A percentile compares a stretch with the other conserved stretches of the same genome.
Evolutionary conservation across 2,113 vertebrate genomes (phyloP).

Genomic region (Hemiscyllium ocellatum): DNA sequence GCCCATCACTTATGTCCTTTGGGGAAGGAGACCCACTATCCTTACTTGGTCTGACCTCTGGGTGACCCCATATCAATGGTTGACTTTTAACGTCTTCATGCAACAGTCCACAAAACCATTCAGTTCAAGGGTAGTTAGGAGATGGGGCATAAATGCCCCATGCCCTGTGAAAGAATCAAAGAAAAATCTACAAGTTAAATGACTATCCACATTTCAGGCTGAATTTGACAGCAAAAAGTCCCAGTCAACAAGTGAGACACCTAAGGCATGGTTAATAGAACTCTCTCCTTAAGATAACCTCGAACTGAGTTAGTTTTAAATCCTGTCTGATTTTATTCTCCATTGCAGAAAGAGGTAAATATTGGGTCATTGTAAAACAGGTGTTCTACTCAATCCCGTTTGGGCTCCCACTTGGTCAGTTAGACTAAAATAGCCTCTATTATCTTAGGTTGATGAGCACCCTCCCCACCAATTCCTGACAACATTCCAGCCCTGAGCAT

Average conservation of each 20-base stretch:
- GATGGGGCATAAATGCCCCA: too few relatives aligned
- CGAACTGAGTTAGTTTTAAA: not conserved
- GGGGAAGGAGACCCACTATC: too few relatives aligned
- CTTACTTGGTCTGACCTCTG: too few relatives aligned
- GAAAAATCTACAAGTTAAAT: not conserved
- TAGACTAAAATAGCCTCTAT: not conserved
- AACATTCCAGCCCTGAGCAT: not conserved
- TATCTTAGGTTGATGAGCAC: not conserved
- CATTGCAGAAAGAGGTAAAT: not conserved
- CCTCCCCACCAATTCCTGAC: too few relatives aligned
- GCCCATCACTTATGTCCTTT: too few relatives aligned
- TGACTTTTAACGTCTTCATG: too few relatives aligned
- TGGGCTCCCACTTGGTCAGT: not conserved
- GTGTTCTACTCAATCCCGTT: not conserved
- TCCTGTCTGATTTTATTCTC: not conserved
- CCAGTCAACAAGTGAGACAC: not conserved
- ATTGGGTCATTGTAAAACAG: not conserved
- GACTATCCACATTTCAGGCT: not conserved
- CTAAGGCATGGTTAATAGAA: not conserved
- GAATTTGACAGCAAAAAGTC: not conserved
- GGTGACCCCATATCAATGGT: too few relatives aligned
- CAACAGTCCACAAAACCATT: too few relatives aligned
- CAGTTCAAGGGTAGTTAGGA: too few relatives aligned
- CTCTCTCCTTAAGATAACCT: not conserved
- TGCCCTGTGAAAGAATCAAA: too few relatives aligned